phyloP scores from a whole-genome alignment of 2,888 invertebrate species.

The Zeuzera pyrina region DNA sequence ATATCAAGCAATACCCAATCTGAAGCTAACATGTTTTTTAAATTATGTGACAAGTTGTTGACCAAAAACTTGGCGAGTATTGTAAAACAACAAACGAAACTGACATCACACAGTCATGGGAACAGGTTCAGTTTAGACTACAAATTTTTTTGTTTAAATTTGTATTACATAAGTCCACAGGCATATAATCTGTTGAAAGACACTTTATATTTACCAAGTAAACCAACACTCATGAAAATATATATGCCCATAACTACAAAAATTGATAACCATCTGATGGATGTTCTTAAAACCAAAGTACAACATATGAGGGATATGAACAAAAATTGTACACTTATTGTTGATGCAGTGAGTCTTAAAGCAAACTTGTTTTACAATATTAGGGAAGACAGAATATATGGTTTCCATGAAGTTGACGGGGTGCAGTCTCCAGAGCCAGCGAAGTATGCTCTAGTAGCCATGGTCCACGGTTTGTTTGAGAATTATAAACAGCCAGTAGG shows the following conservation, averaged over 20 bases:
- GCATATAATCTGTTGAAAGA: slow-evolving; percentile 3
- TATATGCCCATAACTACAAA: neutral
- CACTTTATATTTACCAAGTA: slow-evolving; percentile 2
- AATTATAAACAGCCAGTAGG: slow-evolving; percentile 5
- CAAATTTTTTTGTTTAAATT: slow-evolving; percentile 3
- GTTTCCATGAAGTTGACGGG: slow-evolving; percentile 9
- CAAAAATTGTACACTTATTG: slow-evolving; percentile 1
- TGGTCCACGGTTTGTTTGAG: slow-evolving; percentile 2
- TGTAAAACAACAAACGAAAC: neutral
- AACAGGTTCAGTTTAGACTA: slow-evolving; percentile 4
- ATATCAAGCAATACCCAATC: too few species aligned
- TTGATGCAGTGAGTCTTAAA: slow-evolving; percentile 5
- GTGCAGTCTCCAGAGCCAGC: slow-evolving; percentile 2
- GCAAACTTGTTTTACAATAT: slow-evolving; percentile 5
- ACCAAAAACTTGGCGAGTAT: neutral
- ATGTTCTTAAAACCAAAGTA: slow-evolving; percentile 1
- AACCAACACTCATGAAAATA: neutral
- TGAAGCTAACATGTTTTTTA: slow-evolving; percentile 1
- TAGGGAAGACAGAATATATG: slow-evolving; percentile 8
- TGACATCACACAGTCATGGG: too few species aligned
- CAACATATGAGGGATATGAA: neutral
- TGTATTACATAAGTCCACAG: slow-evolving; percentile 4
- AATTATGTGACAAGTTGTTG: slow-evolving; percentile 1
- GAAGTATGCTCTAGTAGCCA: neutral
- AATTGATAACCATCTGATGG: slow-evolving; percentile 1